Percentiles rank a stretch among this genome's conserved stretches.
phyloP scores from a whole-genome alignment of 2,888 invertebrate species.

The Abscondita cerata region DNA sequence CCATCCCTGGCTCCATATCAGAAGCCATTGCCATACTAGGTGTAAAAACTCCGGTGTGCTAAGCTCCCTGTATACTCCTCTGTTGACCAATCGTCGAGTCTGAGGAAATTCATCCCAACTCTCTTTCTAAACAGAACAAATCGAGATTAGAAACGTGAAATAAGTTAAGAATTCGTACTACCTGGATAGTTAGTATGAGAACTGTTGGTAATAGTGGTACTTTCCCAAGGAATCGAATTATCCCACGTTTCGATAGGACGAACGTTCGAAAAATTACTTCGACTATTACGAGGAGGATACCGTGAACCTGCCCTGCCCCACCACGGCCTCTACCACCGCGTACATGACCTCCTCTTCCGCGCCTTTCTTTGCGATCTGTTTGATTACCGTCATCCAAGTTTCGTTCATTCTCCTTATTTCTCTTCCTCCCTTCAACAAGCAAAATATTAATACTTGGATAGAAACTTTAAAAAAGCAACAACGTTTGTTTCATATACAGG shows the following conservation, averaged over 20 bases:
- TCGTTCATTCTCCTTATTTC: constrained; percentile 53
- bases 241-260: constrained; percentile 66
- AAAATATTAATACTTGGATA: no score
- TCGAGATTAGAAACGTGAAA: neutral
- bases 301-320: constrained; percentile 56
- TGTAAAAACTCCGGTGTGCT: constrained; percentile 92
- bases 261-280: constrained; percentile 45
- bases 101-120: constrained; percentile 75
- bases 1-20: constrained; percentile 15
- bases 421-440: constrained; percentile 43
- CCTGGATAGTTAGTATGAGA: constrained; percentile 24
- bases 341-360: constrained; percentile 60
- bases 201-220: constrained; percentile 46
- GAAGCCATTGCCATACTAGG: constrained; percentile 64
- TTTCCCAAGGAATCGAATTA: constrained; percentile 58
- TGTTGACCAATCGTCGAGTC: constrained; percentile 67
- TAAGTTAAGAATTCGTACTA: neutral
- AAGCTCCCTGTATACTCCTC: constrained; percentile 96
- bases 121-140: constrained; percentile 54
- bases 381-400: constrained; percentile 53
- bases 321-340: constrained; percentile 59
- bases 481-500: no score
- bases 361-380: constrained; percentile 57
- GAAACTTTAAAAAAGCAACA: no score
- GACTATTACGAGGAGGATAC: constrained; percentile 59